Conservation (phyloP, 2,888 invertebrate species). For the Cantharis rustica region DNA sequence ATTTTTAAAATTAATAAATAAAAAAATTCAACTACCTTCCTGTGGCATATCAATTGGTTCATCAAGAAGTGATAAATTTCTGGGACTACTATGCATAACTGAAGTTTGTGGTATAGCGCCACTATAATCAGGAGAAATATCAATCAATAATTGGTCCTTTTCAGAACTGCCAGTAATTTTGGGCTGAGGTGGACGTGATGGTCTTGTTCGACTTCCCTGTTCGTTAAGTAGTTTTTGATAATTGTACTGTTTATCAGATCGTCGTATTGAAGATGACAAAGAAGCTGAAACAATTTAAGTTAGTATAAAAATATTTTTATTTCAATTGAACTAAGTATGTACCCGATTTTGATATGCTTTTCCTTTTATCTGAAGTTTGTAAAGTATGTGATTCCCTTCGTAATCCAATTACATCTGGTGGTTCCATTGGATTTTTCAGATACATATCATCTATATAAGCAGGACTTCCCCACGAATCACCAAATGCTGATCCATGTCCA, state of each 20-base stretch:
- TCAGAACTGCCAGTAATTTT: slow-evolving; percentile 54
- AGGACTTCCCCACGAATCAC: slow-evolving; percentile 85
- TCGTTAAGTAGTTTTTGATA: slow-evolving; percentile 86
- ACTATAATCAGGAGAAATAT: slow-evolving; percentile 67
- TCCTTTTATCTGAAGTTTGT: slow-evolving; percentile 56
- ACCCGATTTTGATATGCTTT: slow-evolving; percentile 36
- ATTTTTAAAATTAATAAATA: too few species aligned
- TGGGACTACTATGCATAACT: slow-evolving; percentile 34
- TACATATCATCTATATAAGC: slow-evolving; percentile 79
- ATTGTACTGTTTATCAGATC: slow-evolving; percentile 70
- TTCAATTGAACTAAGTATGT: slow-evolving; percentile 3
- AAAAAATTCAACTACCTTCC: slow-evolving; percentile 51
- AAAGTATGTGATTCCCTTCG: slow-evolving; percentile 46
- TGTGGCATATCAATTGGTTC: slow-evolving; percentile 75
- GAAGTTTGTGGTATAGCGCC: slow-evolving; percentile 5
- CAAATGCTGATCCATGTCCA: slow-evolving; percentile 73
- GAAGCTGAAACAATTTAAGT: slow-evolving; percentile 10
- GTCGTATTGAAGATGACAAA: slow-evolving; percentile 32
- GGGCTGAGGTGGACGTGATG: slow-evolving; percentile 57
- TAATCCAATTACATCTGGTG: slow-evolving; percentile 65
- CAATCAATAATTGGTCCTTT: slow-evolving; percentile 74
- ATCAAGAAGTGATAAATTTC: slow-evolving; percentile 66
- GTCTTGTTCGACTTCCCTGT: slow-evolving; percentile 49
- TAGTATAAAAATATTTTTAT: background rate
- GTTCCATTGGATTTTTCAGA: slow-evolving; percentile 75